Evolutionary conservation across 92 coral and sea anemone species (phyloP), one percentile per base, ranked within the genome.

Genomic region (Micromussa lordhowensis): DNA sequence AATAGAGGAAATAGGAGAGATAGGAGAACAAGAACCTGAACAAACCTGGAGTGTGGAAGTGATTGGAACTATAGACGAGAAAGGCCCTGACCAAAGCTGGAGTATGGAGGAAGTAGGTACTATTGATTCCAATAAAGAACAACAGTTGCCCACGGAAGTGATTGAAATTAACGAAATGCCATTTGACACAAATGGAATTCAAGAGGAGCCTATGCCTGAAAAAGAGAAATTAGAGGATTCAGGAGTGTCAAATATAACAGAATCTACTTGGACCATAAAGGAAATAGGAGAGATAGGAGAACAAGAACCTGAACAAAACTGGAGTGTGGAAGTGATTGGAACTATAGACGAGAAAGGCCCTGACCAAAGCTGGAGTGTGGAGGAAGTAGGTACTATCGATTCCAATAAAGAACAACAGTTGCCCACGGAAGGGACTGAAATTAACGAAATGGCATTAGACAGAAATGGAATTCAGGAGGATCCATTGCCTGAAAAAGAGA

Each of bases 281-380:
- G 88, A 32, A 36, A 75, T 85, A 30, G 88, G 88, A 24, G 44
- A 55, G 13, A 55, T 85, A 51, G 72, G 64, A 16, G 80, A 85
- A 28, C 71, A 72, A 75, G 79, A 86, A 68, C 79, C 75, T 26
- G 89, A 91, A 54, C 93, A 85, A 69, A 86, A 75, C 58, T 63
- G 88, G 82, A 89, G 24, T 21, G 34, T 77, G 77, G 85, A 85
- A 18, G 88, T 84, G 2, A 74, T 90, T 53, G 83, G 87, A 54
- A 77, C 84, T 7, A 58, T 81, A 38, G 87, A 88, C 34, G 75
- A 88, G 21, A 13, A 69, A n/a, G 78, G 24, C 30, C 17, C 21
- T 75, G 63, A 30, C 38, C 51, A 58, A 66, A 17, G 4, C 9
- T 64, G 48, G 69, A 71, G n/a, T 28, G 48, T 36, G n/a, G 80